These are phyloP conservation scores for Conomelus anceps DNA, from an alignment of 2,888 invertebrate genomes.

Conservation along the genomic window DNA sequence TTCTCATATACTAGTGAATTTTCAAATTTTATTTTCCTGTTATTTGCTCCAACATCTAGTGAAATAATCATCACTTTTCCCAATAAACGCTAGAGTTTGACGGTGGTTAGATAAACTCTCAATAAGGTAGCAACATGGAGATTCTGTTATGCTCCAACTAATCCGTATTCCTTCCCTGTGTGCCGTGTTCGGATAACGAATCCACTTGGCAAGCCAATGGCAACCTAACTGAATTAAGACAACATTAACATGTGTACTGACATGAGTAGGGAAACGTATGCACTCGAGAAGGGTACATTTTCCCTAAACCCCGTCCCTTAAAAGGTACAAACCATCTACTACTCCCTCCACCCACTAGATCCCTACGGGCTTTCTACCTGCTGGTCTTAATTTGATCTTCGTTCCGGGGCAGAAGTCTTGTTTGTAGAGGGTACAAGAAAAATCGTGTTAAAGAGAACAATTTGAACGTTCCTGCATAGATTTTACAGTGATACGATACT, in stretches of 20 bases:
- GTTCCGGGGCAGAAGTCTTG: background rate
- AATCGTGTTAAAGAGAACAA: background rate
- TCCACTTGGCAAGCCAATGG: background rate
- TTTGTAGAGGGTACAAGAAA: background rate
- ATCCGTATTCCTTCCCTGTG: background rate
- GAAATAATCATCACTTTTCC: background rate
- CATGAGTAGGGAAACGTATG: background rate
- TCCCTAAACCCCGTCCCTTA: background rate
- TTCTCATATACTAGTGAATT: too few relatives aligned
- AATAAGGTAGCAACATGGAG: background rate
- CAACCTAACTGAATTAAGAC: background rate
- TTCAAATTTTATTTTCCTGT: background rate
- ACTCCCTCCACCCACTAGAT: background rate
- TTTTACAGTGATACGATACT: background rate
- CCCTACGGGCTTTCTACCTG: background rate
- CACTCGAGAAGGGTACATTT: background rate
- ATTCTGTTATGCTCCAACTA: background rate
- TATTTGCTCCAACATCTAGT: background rate
- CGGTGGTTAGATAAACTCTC: background rate
- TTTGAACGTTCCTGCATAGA: background rate
- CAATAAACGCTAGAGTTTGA: background rate
- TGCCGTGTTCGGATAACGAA: background rate
- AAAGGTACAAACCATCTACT: background rate
- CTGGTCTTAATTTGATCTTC: background rate
- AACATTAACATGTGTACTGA: background rate